Evolutionary conservation across 2,797 vertebrate species (phyloP).

Genomic region (Eulemur albifrons): DNA sequence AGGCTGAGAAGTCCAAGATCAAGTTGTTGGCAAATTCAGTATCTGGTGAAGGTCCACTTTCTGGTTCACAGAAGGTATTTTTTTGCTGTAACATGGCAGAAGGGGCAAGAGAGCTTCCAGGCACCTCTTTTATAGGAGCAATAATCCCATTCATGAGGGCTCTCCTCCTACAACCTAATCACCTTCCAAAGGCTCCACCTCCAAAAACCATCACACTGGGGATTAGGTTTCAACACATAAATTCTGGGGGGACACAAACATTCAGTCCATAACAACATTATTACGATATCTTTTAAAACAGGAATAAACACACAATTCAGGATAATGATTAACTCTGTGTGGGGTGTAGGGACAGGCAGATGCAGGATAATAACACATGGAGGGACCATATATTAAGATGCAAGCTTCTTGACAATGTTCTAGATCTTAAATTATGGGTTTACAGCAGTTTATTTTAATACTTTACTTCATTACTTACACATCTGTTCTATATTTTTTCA

Average conservation of each 20-base stretch:
- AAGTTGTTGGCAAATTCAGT: background rate
- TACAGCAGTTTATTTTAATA: background rate
- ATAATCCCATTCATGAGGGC: background rate
- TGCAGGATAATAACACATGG: background rate
- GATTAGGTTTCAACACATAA: background rate
- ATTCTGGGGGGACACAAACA: background rate
- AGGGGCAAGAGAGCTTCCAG: background rate
- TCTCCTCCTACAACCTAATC: background rate
- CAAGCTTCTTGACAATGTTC: background rate
- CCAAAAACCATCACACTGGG: background rate
- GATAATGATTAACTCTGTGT: background rate
- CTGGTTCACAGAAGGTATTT: background rate
- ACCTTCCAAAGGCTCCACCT: background rate
- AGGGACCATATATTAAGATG: background rate
- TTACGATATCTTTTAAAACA: background rate
- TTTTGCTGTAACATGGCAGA: background rate
- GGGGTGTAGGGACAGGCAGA: background rate
- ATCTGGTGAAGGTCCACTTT: background rate
- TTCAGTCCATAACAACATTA: background rate
- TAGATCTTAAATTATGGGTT: background rate
- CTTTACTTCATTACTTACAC: background rate
- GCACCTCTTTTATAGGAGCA: background rate
- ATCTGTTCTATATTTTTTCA: background rate
- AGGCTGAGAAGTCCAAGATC: background rate
- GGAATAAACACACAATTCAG: background rate